Conservation (phyloP, 2,888 invertebrate species). For the Clostera curtula region DNA sequence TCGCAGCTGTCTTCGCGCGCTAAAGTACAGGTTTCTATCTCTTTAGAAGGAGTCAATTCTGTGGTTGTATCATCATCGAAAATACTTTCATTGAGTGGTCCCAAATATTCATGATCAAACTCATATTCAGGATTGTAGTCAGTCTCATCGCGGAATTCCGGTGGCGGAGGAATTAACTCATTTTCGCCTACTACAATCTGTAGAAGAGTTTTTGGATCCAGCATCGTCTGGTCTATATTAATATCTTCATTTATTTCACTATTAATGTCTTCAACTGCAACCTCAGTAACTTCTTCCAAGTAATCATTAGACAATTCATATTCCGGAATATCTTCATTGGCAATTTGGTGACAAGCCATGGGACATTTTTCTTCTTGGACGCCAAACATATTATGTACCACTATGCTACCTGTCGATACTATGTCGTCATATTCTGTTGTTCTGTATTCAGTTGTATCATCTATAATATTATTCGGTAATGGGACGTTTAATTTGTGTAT, state of each 20-base stretch:
- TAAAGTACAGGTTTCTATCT: conserved; percentile 48
- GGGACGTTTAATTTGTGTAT: conserved; percentile 33
- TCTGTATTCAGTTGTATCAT: conserved; percentile 6
- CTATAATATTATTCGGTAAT: conserved; percentile 26
- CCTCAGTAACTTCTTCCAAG: conserved; percentile 10
- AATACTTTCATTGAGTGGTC: conserved; percentile 12
- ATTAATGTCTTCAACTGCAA: conserved; percentile 7
- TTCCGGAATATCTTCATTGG: conserved; percentile 3
- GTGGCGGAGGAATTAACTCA: conserved; percentile 47
- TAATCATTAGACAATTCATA: conserved; percentile 3
- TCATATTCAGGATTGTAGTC: conserved; percentile 1
- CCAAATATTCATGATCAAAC: conserved; percentile 3
- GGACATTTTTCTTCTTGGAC: no score
- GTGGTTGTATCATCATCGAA: conserved; percentile 18
- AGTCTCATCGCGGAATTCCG: conserved; percentile 36
- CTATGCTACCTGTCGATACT: no score
- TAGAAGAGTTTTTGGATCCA: conserved; percentile 53
- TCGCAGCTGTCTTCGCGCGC: conserved; percentile 21
- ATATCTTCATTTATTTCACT: conserved; percentile 15
- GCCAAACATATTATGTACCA: no score
- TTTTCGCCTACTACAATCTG: conserved; percentile 28
- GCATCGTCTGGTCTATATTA: conserved; percentile 41
- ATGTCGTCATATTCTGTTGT: no score
- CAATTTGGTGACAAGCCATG: no score
- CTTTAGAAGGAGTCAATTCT: conserved; percentile 27